Evolutionary conservation across 2,113 vertebrate species (phyloP).

Genomic region (Galeopterus variegatus): DNA sequence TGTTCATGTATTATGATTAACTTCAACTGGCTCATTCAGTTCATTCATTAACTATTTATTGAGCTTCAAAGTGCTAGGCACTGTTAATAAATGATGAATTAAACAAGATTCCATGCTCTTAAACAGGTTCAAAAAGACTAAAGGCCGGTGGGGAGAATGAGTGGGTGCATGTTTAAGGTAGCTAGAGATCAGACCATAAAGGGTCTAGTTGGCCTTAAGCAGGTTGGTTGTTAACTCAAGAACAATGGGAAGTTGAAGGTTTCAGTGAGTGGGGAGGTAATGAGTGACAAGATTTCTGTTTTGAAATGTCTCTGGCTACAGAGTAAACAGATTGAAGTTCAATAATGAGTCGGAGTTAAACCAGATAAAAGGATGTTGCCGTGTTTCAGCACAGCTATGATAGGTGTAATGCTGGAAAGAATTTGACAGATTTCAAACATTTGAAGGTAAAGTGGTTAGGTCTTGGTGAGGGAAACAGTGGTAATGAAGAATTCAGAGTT

Average conservation of each 20-base stretch:
- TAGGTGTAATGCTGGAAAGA: not conserved
- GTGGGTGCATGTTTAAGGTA: not conserved
- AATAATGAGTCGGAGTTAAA: not conserved
- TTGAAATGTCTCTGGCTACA: not conserved
- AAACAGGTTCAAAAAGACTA: not conserved
- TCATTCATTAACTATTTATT: not conserved
- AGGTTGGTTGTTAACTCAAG: not conserved
- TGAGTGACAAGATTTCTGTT: not conserved
- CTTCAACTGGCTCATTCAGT: not conserved
- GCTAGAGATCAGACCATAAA: not conserved
- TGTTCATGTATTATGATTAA: slow-evolving; percentile 17
- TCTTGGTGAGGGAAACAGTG: not conserved
- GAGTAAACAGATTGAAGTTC: not conserved
- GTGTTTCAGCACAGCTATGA: not conserved
- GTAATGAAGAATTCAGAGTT: not conserved
- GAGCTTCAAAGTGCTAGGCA: not conserved
- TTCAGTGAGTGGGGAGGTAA: not conserved
- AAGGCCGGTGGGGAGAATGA: not conserved
- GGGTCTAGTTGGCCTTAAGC: not conserved
- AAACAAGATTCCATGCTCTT: not conserved
- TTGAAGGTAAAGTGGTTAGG: not conserved
- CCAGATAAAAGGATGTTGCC: not conserved
- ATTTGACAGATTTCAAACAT: not conserved
- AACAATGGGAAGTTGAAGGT: not conserved
- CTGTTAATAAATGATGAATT: not conserved